Percentiles rank a stretch among this genome's conserved stretches.
Conservation (phyloP, 2,888 invertebrate genomes). For the Drosophila setosimentum region DNA sequence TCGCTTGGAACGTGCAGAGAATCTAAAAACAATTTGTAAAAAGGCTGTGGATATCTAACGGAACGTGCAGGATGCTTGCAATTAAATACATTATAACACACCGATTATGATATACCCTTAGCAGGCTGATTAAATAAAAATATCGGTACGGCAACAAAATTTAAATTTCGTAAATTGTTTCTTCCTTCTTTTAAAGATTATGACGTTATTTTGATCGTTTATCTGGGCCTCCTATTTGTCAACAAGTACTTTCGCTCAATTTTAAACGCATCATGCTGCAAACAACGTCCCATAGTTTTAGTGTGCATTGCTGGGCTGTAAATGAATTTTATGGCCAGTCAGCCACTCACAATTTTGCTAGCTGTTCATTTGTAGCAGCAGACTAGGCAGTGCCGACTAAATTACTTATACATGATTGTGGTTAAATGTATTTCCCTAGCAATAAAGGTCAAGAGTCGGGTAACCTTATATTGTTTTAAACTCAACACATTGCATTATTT, state of each 20-base stretch:
- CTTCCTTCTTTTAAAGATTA: background rate
- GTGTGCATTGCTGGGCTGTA: constrained; percentile 5
- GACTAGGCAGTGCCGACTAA: constrained; percentile 44
- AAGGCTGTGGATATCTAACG: constrained; percentile 42
- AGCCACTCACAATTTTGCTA: constrained; percentile 54
- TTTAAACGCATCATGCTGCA: background rate
- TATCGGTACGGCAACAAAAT: background rate
- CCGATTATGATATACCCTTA: constrained; percentile 43
- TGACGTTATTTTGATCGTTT: background rate
- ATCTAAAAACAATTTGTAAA: constrained; percentile 66
- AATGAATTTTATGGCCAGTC: constrained; percentile 31
- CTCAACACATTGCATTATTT: constrained; percentile 24
- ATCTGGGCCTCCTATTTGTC: background rate
- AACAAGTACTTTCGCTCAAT: background rate
- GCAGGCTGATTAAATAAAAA: constrained; percentile 1
- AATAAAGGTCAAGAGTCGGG: constrained; percentile 47
- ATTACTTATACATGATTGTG: constrained; percentile 36
- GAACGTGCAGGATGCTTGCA: constrained; percentile 60
- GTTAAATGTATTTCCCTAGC: constrained; percentile 24
- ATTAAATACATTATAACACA: constrained; percentile 55
- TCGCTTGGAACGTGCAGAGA: constrained; percentile 61
- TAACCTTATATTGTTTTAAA: constrained; percentile 24
- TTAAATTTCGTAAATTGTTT: background rate
- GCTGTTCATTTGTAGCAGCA: constrained; percentile 55
- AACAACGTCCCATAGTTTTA: constrained; percentile 10